Base-by-base conservation (phyloP, 1,140 invertebrate species). In the Holcopasites calliopsidis region DNA sequence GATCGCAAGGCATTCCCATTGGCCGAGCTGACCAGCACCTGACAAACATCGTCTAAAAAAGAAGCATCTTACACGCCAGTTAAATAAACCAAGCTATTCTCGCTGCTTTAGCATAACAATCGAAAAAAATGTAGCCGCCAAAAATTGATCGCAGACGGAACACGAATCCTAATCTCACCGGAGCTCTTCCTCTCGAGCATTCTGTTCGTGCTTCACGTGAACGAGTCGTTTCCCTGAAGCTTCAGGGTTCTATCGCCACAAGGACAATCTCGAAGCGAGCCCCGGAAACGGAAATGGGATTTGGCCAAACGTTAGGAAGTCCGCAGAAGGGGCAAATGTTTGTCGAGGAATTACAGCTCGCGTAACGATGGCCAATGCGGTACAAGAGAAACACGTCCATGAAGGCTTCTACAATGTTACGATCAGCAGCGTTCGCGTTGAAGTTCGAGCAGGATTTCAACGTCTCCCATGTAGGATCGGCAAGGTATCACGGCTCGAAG, bases 221-320 rank as follows among this genome's bases (percentile, higher is more conserved):
- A 28, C 38, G 23, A n/a, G 3, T 40, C 11, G 42, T 61, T 31
- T 68, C 26, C 50, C 13, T 18, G 35, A 8, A 2, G 13, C 3
- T 23, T 68, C 72, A 33, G 62, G 44, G 50, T 62, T 62, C 16
- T 23, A 10, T 3, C 16, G 10, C 38, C 52, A 70, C 28, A 78
- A 73, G 70, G 57, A 52, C 78, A 81, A 83, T 80, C 83, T 76
- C 78, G 82, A 85, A 74, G 76, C 47, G 50, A 76, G 60, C 55
- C 54, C 49, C 57, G 35, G 42, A 80, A 84, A 74, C 69, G 77
- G 77, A 77, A 80, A 52, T 57, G 50, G 38, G 26, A 47, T 55
- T 31, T 49, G n/a, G 62, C 1, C 16, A 31, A 26, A 33, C 23
- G 33, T 35, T 21, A 11, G 4, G 3, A 26, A 13, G 31, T 21